Percentiles rank a stretch among this genome's conserved stretches.
Evolutionary conservation across 2,797 vertebrate species (phyloP).

Genomic region (Phataginus tricuspis): DNA sequence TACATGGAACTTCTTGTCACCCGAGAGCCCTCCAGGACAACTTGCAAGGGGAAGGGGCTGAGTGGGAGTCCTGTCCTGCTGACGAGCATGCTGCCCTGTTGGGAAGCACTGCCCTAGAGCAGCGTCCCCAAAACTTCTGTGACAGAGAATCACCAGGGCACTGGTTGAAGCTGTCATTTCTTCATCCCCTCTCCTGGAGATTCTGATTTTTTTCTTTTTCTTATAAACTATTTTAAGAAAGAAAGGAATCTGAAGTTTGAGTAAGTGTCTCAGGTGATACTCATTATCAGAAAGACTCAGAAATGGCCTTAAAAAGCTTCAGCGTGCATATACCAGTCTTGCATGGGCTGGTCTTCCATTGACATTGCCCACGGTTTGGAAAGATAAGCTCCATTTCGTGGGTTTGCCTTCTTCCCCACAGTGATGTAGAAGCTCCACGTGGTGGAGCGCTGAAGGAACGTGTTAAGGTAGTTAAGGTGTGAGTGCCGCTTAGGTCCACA

Average conservation of each 20-base stretch:
- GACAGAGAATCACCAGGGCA: neutral
- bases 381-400: neutral
- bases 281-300: neutral
- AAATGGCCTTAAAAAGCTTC: neutral
- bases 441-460: neutral
- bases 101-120: neutral
- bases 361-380: neutral
- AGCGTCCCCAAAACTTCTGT: neutral
- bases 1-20: neutral
- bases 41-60: neutral
- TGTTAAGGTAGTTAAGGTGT: neutral
- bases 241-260: neutral
- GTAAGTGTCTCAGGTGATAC: neutral
- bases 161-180: neutral
- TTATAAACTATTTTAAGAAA: too few species aligned
- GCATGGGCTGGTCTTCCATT: neutral
- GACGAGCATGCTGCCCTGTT: neutral
- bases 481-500: neutral
- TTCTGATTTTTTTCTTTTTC: neutral
- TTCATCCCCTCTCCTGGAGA: neutral
- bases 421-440: neutral
- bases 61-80: neutral
- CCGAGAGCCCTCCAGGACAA: neutral
- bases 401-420: neutral
- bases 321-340: fast-evolving